Evolutionary conservation across 2,888 invertebrate species (phyloP).

Genomic region (Agonum fuliginosum): DNA sequence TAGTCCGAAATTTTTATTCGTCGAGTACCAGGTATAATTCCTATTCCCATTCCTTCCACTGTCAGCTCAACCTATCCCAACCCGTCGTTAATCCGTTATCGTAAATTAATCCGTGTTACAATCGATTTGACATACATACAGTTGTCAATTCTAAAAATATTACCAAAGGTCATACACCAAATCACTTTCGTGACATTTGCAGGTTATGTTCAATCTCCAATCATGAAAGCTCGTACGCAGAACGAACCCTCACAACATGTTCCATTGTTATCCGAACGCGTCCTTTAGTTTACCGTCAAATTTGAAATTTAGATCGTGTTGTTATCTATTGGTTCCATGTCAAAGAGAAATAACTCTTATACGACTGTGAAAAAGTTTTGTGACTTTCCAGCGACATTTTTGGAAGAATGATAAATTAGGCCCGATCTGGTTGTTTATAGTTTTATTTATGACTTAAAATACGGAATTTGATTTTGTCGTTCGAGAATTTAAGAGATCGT

Average conservation of each 20-base stretch:
- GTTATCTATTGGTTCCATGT: slow-evolving; percentile 34
- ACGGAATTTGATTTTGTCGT: slow-evolving; percentile 4
- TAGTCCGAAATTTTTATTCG: too few species aligned
- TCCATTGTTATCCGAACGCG: background rate
- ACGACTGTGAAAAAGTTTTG: slow-evolving; percentile 23
- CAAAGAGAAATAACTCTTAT: slow-evolving; percentile 39
- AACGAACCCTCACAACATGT: slow-evolving; percentile 25
- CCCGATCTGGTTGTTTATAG: slow-evolving; percentile 29
- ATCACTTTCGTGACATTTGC: slow-evolving; percentile 26
- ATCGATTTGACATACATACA: slow-evolving; percentile 28
- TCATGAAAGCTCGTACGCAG: background rate
- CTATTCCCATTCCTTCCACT: too few species aligned
- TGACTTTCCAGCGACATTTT: slow-evolving; percentile 26
- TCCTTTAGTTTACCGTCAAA: too few species aligned
- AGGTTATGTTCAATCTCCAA: slow-evolving; percentile 27
- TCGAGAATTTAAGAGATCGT: slow-evolving; percentile 7
- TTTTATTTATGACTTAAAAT: slow-evolving; percentile 23
- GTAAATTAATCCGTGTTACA: too few species aligned
- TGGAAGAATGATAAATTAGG: slow-evolving; percentile 31
- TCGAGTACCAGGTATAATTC: too few species aligned
- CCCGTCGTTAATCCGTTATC: too few species aligned
- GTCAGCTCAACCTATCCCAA: too few species aligned
- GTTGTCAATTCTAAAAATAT: slow-evolving; percentile 58
- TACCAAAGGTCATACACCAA: slow-evolving; percentile 49
- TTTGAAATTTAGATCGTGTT: slow-evolving; percentile 28